Conservation (phyloP, 2,797 vertebrate species). For the Dendrocincla fuliginosa region DNA sequence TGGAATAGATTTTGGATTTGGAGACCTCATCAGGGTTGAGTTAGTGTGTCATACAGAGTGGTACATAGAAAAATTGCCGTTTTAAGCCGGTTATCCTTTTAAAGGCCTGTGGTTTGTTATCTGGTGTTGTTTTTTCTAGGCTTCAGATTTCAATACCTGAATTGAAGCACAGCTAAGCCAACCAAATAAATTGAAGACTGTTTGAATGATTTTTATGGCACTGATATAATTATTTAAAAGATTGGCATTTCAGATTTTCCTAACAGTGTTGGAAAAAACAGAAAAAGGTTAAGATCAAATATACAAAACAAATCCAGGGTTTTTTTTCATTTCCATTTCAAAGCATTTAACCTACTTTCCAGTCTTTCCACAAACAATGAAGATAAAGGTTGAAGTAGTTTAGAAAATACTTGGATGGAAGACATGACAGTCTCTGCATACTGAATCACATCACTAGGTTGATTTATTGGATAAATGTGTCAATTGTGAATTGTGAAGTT, state of each 20-base stretch:
- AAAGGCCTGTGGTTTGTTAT: background rate
- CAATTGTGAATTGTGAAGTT: background rate
- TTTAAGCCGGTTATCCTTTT: background rate
- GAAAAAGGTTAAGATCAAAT: slow-evolving; percentile 54
- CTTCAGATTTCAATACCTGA: slow-evolving; percentile 17
- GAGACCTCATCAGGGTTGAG: background rate
- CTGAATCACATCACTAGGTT: background rate
- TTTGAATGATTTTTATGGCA: slow-evolving; percentile 62
- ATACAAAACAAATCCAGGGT: slow-evolving; percentile 3
- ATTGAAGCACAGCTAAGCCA: background rate
- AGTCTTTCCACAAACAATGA: slow-evolving; percentile 55
- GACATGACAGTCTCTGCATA: background rate
- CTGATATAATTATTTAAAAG: slow-evolving; percentile 61
- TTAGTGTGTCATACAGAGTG: background rate
- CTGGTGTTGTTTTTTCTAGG: background rate
- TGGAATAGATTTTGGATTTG: background rate
- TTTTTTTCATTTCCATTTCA: slow-evolving; percentile 48
- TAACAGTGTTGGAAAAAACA: slow-evolving; percentile 54
- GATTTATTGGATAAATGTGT: background rate
- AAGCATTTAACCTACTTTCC: slow-evolving; percentile 33
- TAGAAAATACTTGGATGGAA: slow-evolving; percentile 35
- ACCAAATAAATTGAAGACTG: slow-evolving; percentile 45
- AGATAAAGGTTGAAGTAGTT: slow-evolving; percentile 32
- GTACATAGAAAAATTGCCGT: background rate
- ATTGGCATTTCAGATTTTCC: slow-evolving; percentile 67